Percentiles rank a stretch among this genome's conserved stretches.
Evolutionary conservation across 2,888 invertebrate genomes (phyloP).

Genomic region (Ectemnius cavifrons): DNA sequence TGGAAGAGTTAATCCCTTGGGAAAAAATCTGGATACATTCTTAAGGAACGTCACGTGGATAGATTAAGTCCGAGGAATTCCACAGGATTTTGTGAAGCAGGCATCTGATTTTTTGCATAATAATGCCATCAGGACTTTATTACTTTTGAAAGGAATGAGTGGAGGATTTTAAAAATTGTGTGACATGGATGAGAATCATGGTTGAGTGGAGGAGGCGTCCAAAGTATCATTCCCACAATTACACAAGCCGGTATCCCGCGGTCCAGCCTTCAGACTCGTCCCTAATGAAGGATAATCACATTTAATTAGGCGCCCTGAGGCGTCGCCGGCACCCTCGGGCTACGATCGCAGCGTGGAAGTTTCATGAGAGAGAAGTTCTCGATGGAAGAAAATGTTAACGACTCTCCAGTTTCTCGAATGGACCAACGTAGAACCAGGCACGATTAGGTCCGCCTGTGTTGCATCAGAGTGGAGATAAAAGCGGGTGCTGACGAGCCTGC

Average conservation of each 20-base stretch:
- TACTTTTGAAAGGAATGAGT: too few species aligned
- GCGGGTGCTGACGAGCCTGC: neutral
- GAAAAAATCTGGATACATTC: too few species aligned
- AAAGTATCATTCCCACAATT: constrained; percentile 74
- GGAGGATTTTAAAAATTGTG: constrained; percentile 12
- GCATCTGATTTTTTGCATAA: too few species aligned
- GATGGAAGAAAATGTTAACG: constrained; percentile 41
- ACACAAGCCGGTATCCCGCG: constrained; percentile 61
- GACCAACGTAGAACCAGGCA: neutral
- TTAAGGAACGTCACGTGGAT: too few species aligned
- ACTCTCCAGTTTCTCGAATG: constrained; percentile 17
- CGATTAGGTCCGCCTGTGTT: neutral
- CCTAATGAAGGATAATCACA: constrained; percentile 74
- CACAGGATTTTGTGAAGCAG: too few species aligned
- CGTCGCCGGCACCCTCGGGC: constrained; percentile 48
- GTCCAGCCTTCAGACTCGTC: constrained; percentile 65
- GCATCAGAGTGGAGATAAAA: constrained; percentile 1
- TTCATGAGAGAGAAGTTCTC: constrained; percentile 48
- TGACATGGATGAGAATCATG: constrained; percentile 31
- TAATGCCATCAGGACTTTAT: too few species aligned
- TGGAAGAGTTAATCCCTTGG: too few species aligned
- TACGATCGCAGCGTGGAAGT: constrained; percentile 42
- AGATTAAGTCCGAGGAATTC: too few species aligned
- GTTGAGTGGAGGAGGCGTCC: constrained; percentile 35
- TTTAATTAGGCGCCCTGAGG: constrained; percentile 69